Evolutionary conservation across 2,888 invertebrate species (phyloP), one percentile per base, ranked within the genome.

Genomic region (Athrips mouffetella): DNA sequence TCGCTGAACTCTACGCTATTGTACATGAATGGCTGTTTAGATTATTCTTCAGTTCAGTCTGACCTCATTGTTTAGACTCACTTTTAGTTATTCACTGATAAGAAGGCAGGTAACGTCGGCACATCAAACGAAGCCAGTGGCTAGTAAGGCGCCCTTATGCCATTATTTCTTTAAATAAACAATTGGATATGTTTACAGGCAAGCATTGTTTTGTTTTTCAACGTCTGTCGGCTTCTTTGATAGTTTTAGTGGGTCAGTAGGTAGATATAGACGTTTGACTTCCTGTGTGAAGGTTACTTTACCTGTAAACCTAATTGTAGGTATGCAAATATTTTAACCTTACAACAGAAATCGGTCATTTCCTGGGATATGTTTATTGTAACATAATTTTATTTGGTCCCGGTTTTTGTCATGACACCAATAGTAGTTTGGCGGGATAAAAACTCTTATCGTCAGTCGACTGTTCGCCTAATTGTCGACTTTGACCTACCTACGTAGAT

Each of bases 81-180:
- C 37, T 20, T 11, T 21, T 21, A n/a, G 8, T 30, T 4, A 20
- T 33, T n/a, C 25, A 18, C 11, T 27, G 33, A 42, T 42, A 42
- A 42, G 42, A n/a, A 13, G 27, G 16, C 35, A 45, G 30, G 29
- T 20, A 31, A 23, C 29, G 61, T 59, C 80, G 79, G 81, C 65
- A 27, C 1, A 55, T 57, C 68, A 62, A 76, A 77, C 75, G 62
- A 45, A 57, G 70, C 77, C 85, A 64, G 86, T 84, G 81, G 86
- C 85, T 80, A 61, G 47, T 68, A 65, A 72, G 67, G 69, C 70
- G 70, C 67, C 71, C 68, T 75, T 79, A 77, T 76, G 48, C 75
- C 53, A 80, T 77, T 80, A 73, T 70, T 58, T 65, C 42, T 58
- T 62, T 68, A 68, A 69, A 72, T 78, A 70, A 74, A 75, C 70